phyloP scores from a whole-genome alignment of 1,140 invertebrate species.

The Drosophila saltans region DNA sequence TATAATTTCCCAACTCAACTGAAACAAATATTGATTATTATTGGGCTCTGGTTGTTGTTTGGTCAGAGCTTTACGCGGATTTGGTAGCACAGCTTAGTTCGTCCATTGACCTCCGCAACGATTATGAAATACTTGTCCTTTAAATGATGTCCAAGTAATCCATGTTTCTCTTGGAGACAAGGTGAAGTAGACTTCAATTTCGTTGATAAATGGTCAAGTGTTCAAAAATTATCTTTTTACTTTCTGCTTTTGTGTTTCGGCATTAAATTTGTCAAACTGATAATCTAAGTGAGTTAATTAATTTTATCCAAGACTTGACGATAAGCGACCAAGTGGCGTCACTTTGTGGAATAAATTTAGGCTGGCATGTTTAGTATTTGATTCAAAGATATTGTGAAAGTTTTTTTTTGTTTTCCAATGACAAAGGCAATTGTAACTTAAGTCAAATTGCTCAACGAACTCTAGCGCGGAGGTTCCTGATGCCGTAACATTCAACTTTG shows the following conservation, averaged over 20 bases:
- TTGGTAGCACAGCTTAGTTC: slow-evolving; percentile 53
- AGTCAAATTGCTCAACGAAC: no score
- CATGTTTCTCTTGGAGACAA: background rate
- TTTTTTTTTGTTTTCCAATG: no score
- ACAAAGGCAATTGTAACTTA: no score
- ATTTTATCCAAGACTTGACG: slow-evolving; percentile 32
- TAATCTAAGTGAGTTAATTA: slow-evolving; percentile 68
- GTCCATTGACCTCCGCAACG: slow-evolving; percentile 61
- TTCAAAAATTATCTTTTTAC: slow-evolving; percentile 2
- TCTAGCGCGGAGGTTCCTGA: no score
- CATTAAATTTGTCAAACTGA: slow-evolving; percentile 68
- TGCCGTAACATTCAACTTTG: no score
- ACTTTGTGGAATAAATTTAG: slow-evolving; percentile 9
- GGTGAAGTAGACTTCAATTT: slow-evolving; percentile 1
- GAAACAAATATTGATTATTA: slow-evolving; percentile 72
- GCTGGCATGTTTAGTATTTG: slow-evolving; percentile 49
- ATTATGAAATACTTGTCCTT: slow-evolving; percentile 55
- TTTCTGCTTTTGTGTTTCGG: slow-evolving; percentile 12
- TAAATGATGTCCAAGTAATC: slow-evolving; percentile 35
- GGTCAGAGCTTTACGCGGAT: slow-evolving; percentile 66
- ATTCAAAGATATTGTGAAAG: slow-evolving; percentile 33
- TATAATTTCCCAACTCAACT: slow-evolving; percentile 7
- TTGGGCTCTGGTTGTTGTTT: slow-evolving; percentile 36
- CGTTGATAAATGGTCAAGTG: background rate
- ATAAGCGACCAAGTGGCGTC: slow-evolving; percentile 21